Evolutionary conservation across 2,888 invertebrate species (phyloP).

Genomic region (Pyrrhosoma nymphula): DNA sequence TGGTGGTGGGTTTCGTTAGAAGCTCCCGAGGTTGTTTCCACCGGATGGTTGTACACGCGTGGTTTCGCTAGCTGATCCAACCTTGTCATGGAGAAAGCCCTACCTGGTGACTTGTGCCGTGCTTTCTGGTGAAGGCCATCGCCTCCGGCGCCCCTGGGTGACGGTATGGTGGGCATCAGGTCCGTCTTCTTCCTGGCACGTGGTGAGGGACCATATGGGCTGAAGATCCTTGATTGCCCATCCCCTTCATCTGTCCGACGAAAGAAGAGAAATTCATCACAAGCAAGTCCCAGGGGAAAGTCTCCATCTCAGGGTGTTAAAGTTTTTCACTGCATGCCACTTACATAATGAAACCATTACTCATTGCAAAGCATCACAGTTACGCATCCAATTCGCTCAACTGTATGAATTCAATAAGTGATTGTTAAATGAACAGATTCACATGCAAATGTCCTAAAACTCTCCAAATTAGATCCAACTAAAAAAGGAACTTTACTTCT

Average conservation of each 20-base stretch:
- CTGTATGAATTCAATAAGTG: constrained; percentile 30
- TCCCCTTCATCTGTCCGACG: constrained; percentile 38
- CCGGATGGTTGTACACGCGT: constrained; percentile 79
- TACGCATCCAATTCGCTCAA: constrained; percentile 41
- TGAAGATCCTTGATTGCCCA: constrained; percentile 37
- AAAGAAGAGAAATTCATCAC: not conserved
- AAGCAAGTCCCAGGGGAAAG: not conserved
- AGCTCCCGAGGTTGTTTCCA: constrained; percentile 66
- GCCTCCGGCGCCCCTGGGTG: constrained; percentile 76
- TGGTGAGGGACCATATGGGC: constrained; percentile 50
- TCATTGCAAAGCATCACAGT: constrained; percentile 53
- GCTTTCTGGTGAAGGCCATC: constrained; percentile 69
- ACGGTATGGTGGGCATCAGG: constrained; percentile 93
- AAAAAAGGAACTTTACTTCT: constrained; percentile 42
- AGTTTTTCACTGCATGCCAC: constrained; percentile 28
- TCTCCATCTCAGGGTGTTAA: not conserved
- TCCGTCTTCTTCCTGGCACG: constrained; percentile 85
- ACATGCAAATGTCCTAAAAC: constrained; percentile 38
- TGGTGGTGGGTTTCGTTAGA: constrained; percentile 52
- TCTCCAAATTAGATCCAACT: constrained; percentile 44
- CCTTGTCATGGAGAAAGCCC: constrained; percentile 96
- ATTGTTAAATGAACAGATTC: constrained; percentile 41
- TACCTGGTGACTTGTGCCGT: constrained; percentile 82
- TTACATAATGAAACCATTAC: constrained; percentile 39
- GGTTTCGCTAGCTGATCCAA: constrained; percentile 92